Base-by-base conservation (phyloP, 2,888 invertebrate genomes). In the Mycalesis mineus region DNA sequence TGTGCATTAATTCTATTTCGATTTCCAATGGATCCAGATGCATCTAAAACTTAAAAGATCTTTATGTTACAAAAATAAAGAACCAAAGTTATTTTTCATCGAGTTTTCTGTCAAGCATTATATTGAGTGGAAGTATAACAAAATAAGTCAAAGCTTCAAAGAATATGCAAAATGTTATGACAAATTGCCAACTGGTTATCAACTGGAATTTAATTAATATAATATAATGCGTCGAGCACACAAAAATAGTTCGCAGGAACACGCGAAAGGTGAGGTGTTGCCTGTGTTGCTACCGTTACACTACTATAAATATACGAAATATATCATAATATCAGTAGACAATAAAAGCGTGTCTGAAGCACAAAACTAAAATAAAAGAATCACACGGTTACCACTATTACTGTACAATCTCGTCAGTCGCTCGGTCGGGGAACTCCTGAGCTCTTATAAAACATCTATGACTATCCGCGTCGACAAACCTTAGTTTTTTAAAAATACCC, bases 261-360 rank as follows among this genome's bases (percentile, higher is more conserved):
- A 11, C 36, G 11, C 11, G 11, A 4, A 11, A 4, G 4, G 36
- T 11, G 36, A 11, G 36, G 36, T 11, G 36, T 36, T 11, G 33
- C 33, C 33, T 33, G 11, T 36, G 9, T 36, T 0, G 4, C 36
- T 36, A 11, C 36, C 33, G 77, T 73, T 74, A 74, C 65, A 78
- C 78, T 81, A 84, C 78, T 75, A 82, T 83, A 85, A 82, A 84
- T 83, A 84, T 82, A 80, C 72, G 77, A 78, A 80, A 66, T 63
- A 64, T 75, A 77, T 73, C 68, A 41, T 39, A 15, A 37, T 49
- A 49, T 28, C 39, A 66, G 67, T 73, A 77, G 79, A 79, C 72
- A 68, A 68, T 65, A 66, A 68, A 84, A 87, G 88, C 88, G 80
- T 79, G 82, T 80, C 78, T 73, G 62, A 85, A 87, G 88, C 88